Evolutionary conservation across 2,113 vertebrate species (phyloP).

Genomic region (Chionodraco myersi): DNA sequence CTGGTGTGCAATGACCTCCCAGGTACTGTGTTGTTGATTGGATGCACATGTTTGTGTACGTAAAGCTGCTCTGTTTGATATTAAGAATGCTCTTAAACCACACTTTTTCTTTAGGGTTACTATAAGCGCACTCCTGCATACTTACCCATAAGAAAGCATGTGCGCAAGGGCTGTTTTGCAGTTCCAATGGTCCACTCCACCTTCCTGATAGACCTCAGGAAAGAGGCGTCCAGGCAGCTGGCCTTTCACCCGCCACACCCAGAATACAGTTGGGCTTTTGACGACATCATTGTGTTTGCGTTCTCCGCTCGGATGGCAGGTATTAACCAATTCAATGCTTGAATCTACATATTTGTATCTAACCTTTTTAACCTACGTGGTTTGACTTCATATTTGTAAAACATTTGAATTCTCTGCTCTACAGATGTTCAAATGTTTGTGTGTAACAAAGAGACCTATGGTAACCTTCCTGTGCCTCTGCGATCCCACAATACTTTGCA

Average conservation of each 20-base stretch:
- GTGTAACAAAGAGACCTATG: slow-evolving; percentile 89
- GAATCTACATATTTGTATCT: neutral
- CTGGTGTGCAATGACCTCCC: slow-evolving; percentile 95
- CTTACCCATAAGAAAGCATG: slow-evolving; percentile 89
- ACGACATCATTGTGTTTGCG: slow-evolving; percentile 96
- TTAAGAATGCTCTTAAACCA: neutral
- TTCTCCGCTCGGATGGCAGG: slow-evolving; percentile 92
- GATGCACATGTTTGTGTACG: neutral
- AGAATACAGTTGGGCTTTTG: slow-evolving; percentile 93
- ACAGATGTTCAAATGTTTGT: slow-evolving; percentile 94
- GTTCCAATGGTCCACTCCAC: slow-evolving; percentile 98
- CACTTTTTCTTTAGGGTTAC: slow-evolving; percentile 85
- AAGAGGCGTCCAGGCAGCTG: slow-evolving; percentile 85
- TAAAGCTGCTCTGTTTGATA: neutral
- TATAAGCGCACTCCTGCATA: slow-evolving; percentile 93
- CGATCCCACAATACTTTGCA: slow-evolving; percentile 87
- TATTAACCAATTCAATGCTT: slow-evolving; percentile 53
- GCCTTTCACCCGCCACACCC: slow-evolving; percentile 90
- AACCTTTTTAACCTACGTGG: neutral
- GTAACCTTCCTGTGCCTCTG: slow-evolving; percentile 89
- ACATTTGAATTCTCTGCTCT: slow-evolving; percentile 13
- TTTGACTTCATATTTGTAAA: neutral
- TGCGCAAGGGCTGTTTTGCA: slow-evolving; percentile 89
- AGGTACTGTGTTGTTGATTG: slow-evolving; percentile 79
- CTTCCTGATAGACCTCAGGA: slow-evolving; percentile 91